phyloP scores from a whole-genome alignment of 2,888 invertebrate species.

The Eledona agricola region DNA sequence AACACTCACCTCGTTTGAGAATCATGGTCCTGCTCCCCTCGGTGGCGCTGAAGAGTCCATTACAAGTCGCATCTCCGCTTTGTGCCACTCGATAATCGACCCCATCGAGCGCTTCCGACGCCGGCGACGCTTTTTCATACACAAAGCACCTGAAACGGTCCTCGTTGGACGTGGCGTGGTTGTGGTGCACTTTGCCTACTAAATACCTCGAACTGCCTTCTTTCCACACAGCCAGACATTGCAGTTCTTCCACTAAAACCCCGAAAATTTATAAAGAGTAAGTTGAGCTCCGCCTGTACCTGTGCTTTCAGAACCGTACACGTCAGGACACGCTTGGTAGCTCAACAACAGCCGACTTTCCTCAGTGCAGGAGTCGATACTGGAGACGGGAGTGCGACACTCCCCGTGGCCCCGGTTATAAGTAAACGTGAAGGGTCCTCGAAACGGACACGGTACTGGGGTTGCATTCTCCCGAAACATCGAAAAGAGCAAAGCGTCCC shows the following conservation, averaged over 20 bases:
- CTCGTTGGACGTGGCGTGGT: slow-evolving; percentile 89
- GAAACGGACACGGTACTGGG: slow-evolving; percentile 88
- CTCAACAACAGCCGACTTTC: slow-evolving; percentile 88
- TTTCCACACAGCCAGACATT: slow-evolving; percentile 93
- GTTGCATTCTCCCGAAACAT: slow-evolving; percentile 89
- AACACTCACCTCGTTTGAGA: slow-evolving; percentile 73
- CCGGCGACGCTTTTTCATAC: slow-evolving; percentile 79
- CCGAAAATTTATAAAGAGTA: slow-evolving; percentile 36
- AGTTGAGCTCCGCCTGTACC: too few species aligned
- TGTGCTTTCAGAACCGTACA: slow-evolving; percentile 89
- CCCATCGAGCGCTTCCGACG: slow-evolving; percentile 57
- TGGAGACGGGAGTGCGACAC: slow-evolving; percentile 88
- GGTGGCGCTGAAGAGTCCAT: slow-evolving; percentile 89
- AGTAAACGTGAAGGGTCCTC: slow-evolving; percentile 90
- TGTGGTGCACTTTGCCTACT: slow-evolving; percentile 89
- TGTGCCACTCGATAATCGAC: slow-evolving; percentile 87
- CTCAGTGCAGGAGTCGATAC: slow-evolving; percentile 94
- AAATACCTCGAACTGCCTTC: slow-evolving; percentile 91
- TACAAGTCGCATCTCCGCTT: slow-evolving; percentile 93
- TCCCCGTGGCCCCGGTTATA: slow-evolving; percentile 92
- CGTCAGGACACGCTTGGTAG: slow-evolving; percentile 94
- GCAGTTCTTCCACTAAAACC: slow-evolving; percentile 85
- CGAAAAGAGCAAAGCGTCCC: slow-evolving; percentile 87
- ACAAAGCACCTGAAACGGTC: slow-evolving; percentile 96
- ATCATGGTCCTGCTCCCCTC: slow-evolving; percentile 88